phyloP scores from a whole-genome alignment of 1,140 invertebrate species.

The Mycetomoellerius zeteki region DNA sequence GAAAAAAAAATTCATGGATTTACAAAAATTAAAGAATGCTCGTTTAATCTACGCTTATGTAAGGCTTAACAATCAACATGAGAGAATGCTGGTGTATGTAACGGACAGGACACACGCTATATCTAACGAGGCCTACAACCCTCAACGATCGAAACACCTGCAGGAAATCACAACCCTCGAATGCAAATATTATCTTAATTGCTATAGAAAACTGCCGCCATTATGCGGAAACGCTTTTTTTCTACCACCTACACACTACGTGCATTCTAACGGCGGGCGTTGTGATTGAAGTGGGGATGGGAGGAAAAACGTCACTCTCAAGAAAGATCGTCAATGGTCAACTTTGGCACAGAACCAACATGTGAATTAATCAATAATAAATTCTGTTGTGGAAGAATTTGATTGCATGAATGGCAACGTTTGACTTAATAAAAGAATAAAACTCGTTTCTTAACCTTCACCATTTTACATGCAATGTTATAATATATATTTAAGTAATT shows the following conservation, averaged over 20 bases:
- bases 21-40: background rate
- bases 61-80: conserved; percentile 29
- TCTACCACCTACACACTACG: conserved; percentile 40
- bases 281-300: conserved; percentile 44
- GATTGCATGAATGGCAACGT: background rate
- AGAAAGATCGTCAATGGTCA: conserved; percentile 16
- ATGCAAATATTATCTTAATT: conserved; percentile 87
- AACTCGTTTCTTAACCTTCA: background rate
- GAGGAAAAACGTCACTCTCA: background rate
- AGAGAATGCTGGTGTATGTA: conserved; percentile 37
- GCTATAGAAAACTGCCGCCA: conserved; percentile 78
- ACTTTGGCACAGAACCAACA: background rate
- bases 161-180: conserved; percentile 86
- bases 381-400: background rate
- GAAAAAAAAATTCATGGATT: background rate
- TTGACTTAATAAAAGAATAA: background rate
- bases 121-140: conserved; percentile 78
- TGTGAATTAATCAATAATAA: conserved; percentile 52
- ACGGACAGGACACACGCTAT: conserved; percentile 71
- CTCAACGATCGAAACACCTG: conserved; percentile 82
- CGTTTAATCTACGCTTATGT: conserved; percentile 52
- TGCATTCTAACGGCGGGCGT: conserved; percentile 43
- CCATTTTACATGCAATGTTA: too few relatives aligned
- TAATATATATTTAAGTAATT: background rate
- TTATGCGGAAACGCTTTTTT: conserved; percentile 73